phyloP scores from a whole-genome alignment of 2,888 invertebrate species.

The Arctia plantaginis region DNA sequence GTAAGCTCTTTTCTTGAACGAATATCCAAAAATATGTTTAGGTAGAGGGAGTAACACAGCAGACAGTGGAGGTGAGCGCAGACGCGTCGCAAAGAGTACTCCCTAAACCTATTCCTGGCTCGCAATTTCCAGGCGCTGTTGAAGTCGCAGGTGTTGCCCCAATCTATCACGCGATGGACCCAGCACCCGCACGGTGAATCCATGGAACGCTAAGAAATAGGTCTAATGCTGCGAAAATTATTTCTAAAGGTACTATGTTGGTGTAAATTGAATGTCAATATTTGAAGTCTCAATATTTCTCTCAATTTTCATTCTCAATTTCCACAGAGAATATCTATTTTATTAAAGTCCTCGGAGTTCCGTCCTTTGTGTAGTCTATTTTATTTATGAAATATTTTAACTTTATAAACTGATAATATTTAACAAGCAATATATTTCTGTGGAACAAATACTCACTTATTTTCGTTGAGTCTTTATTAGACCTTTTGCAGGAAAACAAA shows the following conservation, averaged over 20 bases:
- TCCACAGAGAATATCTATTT: conserved; percentile 2
- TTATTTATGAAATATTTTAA: neutral
- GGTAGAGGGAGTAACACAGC: no score
- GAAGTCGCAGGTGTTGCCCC: no score
- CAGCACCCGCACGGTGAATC: no score
- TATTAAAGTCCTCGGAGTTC: conserved; percentile 15
- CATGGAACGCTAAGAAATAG: no score
- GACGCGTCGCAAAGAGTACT: no score
- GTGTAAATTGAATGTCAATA: conserved; percentile 1
- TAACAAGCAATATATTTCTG: neutral
- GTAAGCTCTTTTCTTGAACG: no score
- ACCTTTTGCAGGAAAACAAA: neutral
- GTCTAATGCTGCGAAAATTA: neutral
- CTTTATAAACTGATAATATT: neutral
- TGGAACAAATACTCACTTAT: neutral
- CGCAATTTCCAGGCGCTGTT: no score
- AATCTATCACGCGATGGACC: no score
- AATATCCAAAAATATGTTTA: no score
- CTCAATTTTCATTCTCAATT: conserved; percentile 14
- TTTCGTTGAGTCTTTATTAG: neutral
- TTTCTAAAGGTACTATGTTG: neutral
- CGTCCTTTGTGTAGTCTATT: conserved; percentile 3
- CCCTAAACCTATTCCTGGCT: no score
- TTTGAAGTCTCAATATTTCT: conserved; percentile 3
- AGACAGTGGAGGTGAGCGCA: no score